These are phyloP conservation scores for Cricetomys ansorgei DNA, from an alignment of 2,113 vertebrate genomes.

Conservation along the genomic window DNA sequence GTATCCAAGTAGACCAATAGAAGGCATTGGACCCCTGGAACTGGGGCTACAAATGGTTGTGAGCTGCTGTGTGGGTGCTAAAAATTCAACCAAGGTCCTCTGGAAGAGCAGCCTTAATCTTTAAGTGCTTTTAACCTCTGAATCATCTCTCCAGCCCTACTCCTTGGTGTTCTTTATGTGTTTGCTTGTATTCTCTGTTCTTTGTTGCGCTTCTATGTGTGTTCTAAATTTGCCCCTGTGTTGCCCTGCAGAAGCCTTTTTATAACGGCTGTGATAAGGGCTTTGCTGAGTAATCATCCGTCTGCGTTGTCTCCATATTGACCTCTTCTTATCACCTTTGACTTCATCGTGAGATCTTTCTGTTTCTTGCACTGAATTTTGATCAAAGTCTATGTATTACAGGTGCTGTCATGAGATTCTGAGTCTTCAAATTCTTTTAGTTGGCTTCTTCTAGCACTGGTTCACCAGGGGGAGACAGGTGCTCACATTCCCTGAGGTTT, in stretches of 20 bases:
- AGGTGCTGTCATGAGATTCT: background rate
- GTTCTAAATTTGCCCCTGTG: background rate
- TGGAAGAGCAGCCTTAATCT: background rate
- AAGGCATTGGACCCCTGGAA: background rate
- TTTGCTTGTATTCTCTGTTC: background rate
- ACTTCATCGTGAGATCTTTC: background rate
- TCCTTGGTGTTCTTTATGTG: background rate
- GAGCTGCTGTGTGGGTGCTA: background rate
- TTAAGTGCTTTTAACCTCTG: background rate
- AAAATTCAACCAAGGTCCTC: background rate
- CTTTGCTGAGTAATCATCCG: background rate
- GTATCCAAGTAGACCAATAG: background rate
- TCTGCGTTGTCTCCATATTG: background rate
- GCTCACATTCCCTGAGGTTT: background rate
- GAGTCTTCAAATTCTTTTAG: background rate
- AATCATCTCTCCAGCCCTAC: background rate
- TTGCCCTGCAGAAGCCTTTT: background rate
- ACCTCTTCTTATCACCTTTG: too few species aligned
- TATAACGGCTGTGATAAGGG: background rate
- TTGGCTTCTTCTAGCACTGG: background rate
- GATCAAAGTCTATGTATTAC: background rate
- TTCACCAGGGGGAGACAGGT: background rate
- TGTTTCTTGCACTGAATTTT: background rate
- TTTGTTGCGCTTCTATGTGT: background rate
- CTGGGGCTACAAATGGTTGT: background rate